phyloP scores from a whole-genome alignment of 2,888 invertebrate species.

The Thysanoteuthis rhombus region DNA sequence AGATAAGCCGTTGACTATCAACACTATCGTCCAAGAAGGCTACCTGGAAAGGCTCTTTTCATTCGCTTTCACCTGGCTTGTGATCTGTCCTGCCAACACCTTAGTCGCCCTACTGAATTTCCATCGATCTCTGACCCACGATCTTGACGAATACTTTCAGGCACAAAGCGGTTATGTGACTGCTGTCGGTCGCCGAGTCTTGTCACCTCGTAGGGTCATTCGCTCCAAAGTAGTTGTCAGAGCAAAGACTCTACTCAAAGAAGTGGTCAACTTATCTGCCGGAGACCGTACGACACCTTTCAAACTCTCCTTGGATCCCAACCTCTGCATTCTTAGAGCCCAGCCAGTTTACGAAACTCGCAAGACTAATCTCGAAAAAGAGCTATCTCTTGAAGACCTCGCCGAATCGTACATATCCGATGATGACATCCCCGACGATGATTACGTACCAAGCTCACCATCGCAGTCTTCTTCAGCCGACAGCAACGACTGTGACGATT shows the following conservation, averaged over 20 bases:
- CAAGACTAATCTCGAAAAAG: neutral
- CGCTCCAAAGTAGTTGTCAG: neutral
- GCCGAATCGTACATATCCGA: neutral
- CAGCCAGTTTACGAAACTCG: neutral
- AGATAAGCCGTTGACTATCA: fast-evolving
- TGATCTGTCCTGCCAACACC: neutral
- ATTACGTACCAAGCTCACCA: neutral
- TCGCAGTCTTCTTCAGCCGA: neutral
- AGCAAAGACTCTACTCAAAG: neutral
- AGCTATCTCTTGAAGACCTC: neutral
- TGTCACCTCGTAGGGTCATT: neutral
- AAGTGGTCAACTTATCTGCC: neutral
- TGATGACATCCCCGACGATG: neutral
- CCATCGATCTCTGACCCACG: neutral
- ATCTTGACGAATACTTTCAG: neutral
- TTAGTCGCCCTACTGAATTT: neutral
- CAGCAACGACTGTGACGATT: no score
- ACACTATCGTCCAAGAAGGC: neutral
- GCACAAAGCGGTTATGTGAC: neutral
- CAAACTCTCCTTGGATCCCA: neutral
- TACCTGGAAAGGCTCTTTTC: neutral
- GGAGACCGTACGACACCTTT: neutral
- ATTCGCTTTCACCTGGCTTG: neutral
- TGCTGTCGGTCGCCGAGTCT: neutral
- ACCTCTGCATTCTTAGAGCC: neutral